These are phyloP conservation scores for Planiliza haematocheilus DNA, from an alignment of 2,113 vertebrate species.

Conservation along the genomic window DNA sequence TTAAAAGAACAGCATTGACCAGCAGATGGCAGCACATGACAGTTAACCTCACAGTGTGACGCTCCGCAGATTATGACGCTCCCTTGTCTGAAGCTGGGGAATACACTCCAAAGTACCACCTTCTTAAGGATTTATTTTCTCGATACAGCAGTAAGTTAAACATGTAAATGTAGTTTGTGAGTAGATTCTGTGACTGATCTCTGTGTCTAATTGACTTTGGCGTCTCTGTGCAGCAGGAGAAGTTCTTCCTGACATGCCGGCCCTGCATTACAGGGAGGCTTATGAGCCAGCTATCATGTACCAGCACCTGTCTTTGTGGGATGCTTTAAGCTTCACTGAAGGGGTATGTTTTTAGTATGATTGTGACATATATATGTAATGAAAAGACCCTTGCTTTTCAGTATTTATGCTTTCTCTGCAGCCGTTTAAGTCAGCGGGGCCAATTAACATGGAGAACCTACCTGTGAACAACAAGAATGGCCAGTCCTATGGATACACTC, in stretches of 20 bases:
- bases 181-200: neutral
- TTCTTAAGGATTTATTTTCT: constrained; percentile 87
- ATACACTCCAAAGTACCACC: constrained; percentile 93
- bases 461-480: constrained; percentile 86
- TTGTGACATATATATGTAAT: neutral
- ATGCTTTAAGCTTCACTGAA: constrained; percentile 84
- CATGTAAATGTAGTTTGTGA: neutral
- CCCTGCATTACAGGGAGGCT: constrained; percentile 67
- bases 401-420: constrained; percentile 56
- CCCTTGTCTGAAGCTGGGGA: constrained; percentile 94
- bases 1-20: constrained; percentile 12
- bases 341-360: constrained; percentile 79
- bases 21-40: constrained; percentile 57
- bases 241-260: constrained; percentile 74
- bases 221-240: constrained; percentile 58
- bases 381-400: neutral
- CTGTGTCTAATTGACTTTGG: neutral
- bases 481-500: constrained; percentile 91
- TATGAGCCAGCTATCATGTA: constrained; percentile 82
- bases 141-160: constrained; percentile 83
- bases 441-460: constrained; percentile 95
- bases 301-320: constrained; percentile 92
- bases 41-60: neutral
- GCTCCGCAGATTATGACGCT: constrained; percentile 91
- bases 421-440: constrained; percentile 85